Evolutionary conservation across 2,113 vertebrate genomes (phyloP), one percentile per base, ranked within the genome.

Genomic region (Sinocyclocheilus maitianheensis): DNA sequence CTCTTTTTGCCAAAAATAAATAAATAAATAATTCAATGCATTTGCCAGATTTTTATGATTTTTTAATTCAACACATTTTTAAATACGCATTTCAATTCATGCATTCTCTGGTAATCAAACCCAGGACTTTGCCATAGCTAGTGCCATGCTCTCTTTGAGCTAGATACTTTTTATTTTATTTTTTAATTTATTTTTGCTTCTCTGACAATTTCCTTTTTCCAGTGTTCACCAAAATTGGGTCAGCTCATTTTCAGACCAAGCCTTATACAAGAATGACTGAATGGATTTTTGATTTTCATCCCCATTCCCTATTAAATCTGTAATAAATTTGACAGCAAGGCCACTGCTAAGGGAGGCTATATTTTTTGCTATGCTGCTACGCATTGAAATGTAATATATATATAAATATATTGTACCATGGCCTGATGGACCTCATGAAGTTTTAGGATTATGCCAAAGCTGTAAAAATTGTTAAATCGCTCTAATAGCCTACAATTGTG

Each of bases 211-310:
- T 51, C 3, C 5, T 55, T 55, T 77, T 30, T 53, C 26, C 3
- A 55, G 18, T 55, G 24, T 20, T 34, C 16, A 77, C 16, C 16
- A 77, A 55, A 77, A 77, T 55, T 34, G 76, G 76, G 76, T 77
- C 76, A 77, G 14, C 55, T 55, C 1, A 77, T 77, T 77, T 77
- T 55, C 48, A 55, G 76, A 55, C n/a, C 51, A 34, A 53, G 48
- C 24, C 4, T 55, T 77, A 62, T n/a, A 55, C 8, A 55, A 55
- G 30, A 55, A 53, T 77, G 24, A 55, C 24, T 77, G 48, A 77
- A 77, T 55, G 4, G 75, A 55, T 34, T 55, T 77, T 77, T 51
- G 14, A 55, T 77, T 77, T 77, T 16, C 16, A 55, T 77, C 16
- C 24, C 14, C 1, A 53, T 55, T 55, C 48, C 24, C 26, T 55